Percentiles rank a stretch among this genome's conserved stretches.
Conservation (phyloP, 2,888 invertebrate species). For the Drosophila macrospina region DNA sequence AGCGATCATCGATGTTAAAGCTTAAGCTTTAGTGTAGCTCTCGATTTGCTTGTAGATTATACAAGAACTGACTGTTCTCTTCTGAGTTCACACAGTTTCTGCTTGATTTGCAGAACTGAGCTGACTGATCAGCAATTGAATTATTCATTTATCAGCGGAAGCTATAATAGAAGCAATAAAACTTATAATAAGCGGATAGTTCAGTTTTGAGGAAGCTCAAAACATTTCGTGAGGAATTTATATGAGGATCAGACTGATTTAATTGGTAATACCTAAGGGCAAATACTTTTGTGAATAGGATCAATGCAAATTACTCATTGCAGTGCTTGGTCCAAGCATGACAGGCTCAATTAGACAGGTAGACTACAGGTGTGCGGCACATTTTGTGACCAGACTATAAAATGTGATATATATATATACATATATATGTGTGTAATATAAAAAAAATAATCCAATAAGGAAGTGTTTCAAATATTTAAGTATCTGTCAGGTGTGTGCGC, state of each 20-base stretch:
- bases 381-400: slow-evolving; percentile 5
- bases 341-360: no score
- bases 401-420: slow-evolving; percentile 13
- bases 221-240: no score
- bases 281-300: no score
- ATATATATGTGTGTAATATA: slow-evolving; percentile 11
- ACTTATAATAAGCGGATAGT: neutral
- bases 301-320: neutral
- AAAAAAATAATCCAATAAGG: slow-evolving; percentile 28
- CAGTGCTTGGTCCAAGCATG: no score
- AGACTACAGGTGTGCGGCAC: no score
- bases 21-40: slow-evolving; percentile 5
- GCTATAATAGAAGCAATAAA: neutral
- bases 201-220: no score
- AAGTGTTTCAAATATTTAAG: slow-evolving; percentile 11
- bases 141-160: neutral
- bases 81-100: slow-evolving; percentile 7
- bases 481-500: slow-evolving; percentile 1
- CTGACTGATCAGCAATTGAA: no score
- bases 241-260: no score
- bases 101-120: no score
- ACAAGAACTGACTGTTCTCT: slow-evolving; percentile 7
- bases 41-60: slow-evolving; percentile 23
- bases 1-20: slow-evolving; percentile 38
- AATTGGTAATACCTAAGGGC: no score